Conservation (phyloP, 2,113 vertebrate genomes). For the Rhineura floridana region DNA sequence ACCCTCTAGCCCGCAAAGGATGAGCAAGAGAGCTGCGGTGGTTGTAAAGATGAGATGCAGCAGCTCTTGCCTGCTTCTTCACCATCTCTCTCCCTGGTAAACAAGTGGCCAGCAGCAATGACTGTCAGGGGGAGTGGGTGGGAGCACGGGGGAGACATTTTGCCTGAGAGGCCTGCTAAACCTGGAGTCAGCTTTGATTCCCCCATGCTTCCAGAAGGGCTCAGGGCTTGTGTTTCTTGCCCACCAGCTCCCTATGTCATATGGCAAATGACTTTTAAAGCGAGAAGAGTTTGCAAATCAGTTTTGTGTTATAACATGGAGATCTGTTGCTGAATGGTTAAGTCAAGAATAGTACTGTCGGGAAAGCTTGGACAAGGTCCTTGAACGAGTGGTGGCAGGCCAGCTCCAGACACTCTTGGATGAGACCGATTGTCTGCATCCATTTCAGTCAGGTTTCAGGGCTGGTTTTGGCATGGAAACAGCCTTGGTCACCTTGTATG, state of each 20-base stretch:
- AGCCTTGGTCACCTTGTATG: too few species aligned
- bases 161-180: neutral
- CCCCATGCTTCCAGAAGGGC: neutral
- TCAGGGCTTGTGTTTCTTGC: neutral
- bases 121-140: neutral
- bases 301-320: neutral
- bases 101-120: neutral
- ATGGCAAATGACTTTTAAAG: neutral
- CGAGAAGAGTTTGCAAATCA: neutral
- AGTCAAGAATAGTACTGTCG: too few species aligned
- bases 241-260: neutral
- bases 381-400: too few species aligned
- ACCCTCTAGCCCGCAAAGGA: neutral
- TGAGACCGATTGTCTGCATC: too few species aligned
- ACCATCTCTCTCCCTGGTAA: neutral
- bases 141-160: neutral
- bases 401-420: too few species aligned
- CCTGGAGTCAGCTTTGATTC: neutral
- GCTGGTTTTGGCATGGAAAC: too few species aligned
- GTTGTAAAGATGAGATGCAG: neutral
- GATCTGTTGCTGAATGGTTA: too few species aligned
- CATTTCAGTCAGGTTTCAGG: too few species aligned
- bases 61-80: neutral
- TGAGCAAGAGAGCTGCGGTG: too few species aligned
- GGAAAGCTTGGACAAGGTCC: too few species aligned